Percentiles rank a stretch among this genome's conserved stretches.
phyloP scores from a whole-genome alignment of 1,140 invertebrate species.

The Branchinecta lynchi region DNA sequence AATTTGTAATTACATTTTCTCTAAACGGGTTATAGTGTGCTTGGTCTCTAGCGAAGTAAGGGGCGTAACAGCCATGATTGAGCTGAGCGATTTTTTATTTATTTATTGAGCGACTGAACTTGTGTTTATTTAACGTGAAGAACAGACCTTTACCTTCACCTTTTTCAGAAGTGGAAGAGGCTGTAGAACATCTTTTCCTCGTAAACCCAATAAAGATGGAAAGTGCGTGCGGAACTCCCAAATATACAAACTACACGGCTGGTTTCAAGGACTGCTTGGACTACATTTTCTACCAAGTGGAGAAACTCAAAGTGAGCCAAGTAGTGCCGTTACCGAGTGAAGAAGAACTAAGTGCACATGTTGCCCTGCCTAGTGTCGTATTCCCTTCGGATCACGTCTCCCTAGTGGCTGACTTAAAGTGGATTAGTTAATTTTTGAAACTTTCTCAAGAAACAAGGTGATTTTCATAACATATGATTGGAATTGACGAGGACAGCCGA shows the following conservation, averaged over 20 bases:
- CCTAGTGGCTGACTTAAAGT: conserved; percentile 58
- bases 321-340: conserved; percentile 59
- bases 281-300: conserved; percentile 70
- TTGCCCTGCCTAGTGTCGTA: conserved; percentile 63
- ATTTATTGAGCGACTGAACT: conserved; percentile 22
- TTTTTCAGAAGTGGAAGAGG: conserved; percentile 44
- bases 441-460: too few relatives aligned
- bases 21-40: too few relatives aligned
- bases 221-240: conserved; percentile 56
- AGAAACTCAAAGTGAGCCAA: conserved; percentile 44
- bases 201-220: conserved; percentile 43
- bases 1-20: too few relatives aligned
- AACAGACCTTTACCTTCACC: not conserved
- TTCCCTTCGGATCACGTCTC: conserved; percentile 88
- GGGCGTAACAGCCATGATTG: conserved; percentile 18
- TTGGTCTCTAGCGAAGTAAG: too few relatives aligned
- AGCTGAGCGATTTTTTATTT: conserved; percentile 7
- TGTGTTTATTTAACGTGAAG: conserved; percentile 24
- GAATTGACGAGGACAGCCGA: too few relatives aligned
- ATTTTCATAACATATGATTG: too few relatives aligned
- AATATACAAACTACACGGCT: conserved; percentile 69
- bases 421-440: conserved; percentile 25
- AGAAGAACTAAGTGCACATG: conserved; percentile 50
- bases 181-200: conserved; percentile 41
- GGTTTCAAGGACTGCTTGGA: conserved; percentile 75